A percentile compares a stretch with the other conserved stretches of the same genome.
These are phyloP conservation scores for Eucriotettix oculatus DNA, from an alignment of 2,888 invertebrate species.

Conservation along the genomic window DNA sequence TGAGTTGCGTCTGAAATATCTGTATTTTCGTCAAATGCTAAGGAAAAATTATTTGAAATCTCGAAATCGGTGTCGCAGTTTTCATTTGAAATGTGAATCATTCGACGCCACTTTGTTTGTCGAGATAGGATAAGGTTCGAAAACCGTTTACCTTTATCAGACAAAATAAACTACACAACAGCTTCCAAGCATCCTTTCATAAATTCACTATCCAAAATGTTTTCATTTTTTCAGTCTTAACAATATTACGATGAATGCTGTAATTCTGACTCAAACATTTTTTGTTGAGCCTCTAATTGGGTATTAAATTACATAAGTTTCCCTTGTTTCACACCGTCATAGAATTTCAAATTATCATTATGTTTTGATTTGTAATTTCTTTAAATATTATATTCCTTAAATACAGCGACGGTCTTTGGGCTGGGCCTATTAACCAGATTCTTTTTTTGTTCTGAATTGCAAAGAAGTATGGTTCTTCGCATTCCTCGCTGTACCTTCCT, in stretches of 20 bases:
- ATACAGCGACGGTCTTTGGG: slow-evolving; percentile 12
- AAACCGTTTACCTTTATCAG: slow-evolving; percentile 8
- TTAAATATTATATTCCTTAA: slow-evolving; percentile 13
- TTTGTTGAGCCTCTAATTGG: slow-evolving; percentile 12
- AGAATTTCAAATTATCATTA: slow-evolving; percentile 9
- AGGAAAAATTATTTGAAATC: slow-evolving; percentile 11
- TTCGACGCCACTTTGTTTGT: slow-evolving; percentile 6
- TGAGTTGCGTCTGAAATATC: neutral
- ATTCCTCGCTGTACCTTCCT: slow-evolving; percentile 8
- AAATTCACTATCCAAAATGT: neutral
- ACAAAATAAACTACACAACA: slow-evolving; percentile 8
- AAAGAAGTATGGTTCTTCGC: slow-evolving; percentile 7
- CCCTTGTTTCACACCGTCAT: slow-evolving; percentile 3
- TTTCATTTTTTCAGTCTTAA: slow-evolving; percentile 5
- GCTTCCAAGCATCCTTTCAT: slow-evolving; percentile 11
- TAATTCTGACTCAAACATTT: slow-evolving; percentile 11
- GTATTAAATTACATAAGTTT: slow-evolving; percentile 8
- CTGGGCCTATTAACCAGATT: slow-evolving; percentile 9
- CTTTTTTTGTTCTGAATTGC: slow-evolving; percentile 1
- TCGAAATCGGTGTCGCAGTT: slow-evolving; percentile 8
- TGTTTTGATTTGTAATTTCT: slow-evolving; percentile 14
- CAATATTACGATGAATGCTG: slow-evolving; percentile 12
- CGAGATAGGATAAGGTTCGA: slow-evolving; percentile 10
- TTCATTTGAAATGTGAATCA: slow-evolving; percentile 9
- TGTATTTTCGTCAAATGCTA: slow-evolving; percentile 1